Evolutionary conservation across 2,888 invertebrate genomes (phyloP).

Genomic region (Ectemnius lituratus): DNA sequence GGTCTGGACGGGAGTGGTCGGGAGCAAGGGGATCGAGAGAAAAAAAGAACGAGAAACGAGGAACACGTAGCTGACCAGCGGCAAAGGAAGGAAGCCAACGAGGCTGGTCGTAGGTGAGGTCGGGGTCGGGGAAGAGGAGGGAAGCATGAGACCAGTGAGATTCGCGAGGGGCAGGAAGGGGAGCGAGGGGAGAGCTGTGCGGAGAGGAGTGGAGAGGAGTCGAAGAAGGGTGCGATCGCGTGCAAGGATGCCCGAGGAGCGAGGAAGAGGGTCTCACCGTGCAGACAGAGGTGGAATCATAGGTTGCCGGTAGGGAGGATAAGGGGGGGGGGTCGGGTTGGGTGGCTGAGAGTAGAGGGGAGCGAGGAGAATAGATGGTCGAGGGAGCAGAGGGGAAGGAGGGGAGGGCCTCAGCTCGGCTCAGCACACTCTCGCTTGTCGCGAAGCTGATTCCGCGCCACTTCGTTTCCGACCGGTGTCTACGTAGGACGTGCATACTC

Average conservation of each 20-base stretch:
- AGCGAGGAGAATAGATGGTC: not conserved
- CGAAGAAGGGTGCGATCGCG: not conserved
- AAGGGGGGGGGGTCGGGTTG: too few relatives aligned
- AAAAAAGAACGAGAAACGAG: too few relatives aligned
- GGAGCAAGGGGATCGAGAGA: too few relatives aligned
- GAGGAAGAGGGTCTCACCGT: slow-evolving; percentile 42
- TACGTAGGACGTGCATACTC: slow-evolving; percentile 54
- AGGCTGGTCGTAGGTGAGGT: not conserved
- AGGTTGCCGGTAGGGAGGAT: too few relatives aligned
- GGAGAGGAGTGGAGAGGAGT: not conserved
- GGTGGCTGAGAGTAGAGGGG: too few relatives aligned
- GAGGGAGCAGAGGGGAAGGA: slow-evolving; percentile 54
- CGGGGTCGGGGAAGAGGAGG: not conserved
- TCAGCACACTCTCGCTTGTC: slow-evolving; percentile 28
- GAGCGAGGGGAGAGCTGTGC: not conserved
- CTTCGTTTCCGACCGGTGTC: slow-evolving; percentile 71
- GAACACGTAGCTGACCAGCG: not conserved
- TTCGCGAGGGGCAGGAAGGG: not conserved
- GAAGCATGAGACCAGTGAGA: not conserved
- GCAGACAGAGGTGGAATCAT: slow-evolving; percentile 51
- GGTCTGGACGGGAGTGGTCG: too few relatives aligned
- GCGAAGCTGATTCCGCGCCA: slow-evolving; percentile 67
- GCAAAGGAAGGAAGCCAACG: not conserved
- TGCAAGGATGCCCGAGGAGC: slow-evolving; percentile 17
- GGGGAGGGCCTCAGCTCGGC: slow-evolving; percentile 54